These are phyloP conservation scores for Ditylenchus dipsaci DNA, from an alignment of 1,140 invertebrate species.

Conservation along the genomic window DNA sequence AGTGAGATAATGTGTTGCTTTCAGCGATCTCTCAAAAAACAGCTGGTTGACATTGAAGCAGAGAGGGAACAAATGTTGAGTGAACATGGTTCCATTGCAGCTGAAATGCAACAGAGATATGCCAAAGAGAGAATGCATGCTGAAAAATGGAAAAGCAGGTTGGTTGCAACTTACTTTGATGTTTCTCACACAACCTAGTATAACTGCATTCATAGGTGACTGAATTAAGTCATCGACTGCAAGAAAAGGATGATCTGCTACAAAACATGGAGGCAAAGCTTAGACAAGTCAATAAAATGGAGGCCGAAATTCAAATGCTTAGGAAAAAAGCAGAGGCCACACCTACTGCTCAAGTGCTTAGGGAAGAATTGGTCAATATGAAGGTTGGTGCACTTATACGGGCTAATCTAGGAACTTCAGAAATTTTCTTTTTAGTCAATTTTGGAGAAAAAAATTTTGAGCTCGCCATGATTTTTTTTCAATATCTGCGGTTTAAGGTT, in stretches of 20 bases:
- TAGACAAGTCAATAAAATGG: constrained; percentile 36
- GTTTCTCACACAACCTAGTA: not conserved
- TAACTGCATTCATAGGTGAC: constrained; percentile 29
- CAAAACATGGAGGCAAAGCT: constrained; percentile 10
- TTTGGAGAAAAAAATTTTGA: too few relatives aligned
- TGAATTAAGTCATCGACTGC: constrained; percentile 36
- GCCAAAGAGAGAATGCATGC: constrained; percentile 26
- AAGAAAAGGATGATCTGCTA: constrained; percentile 41
- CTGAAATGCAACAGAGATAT: constrained; percentile 43
- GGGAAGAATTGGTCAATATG: constrained; percentile 33
- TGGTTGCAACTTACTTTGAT: not conserved
- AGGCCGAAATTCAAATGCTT: constrained; percentile 29
- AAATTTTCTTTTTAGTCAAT: too few relatives aligned
- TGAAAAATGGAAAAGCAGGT: constrained; percentile 40
- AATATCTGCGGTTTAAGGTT: too few relatives aligned
- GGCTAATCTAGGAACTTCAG: too few relatives aligned
- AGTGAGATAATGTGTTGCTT: too few relatives aligned
- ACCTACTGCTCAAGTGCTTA: constrained; percentile 26
- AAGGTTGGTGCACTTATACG: constrained; percentile 32
- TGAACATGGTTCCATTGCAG: constrained; percentile 37
- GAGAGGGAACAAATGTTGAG: constrained; percentile 32
- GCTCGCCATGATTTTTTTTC: too few relatives aligned
- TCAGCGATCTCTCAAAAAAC: constrained; percentile 20
- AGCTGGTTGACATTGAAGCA: constrained; percentile 28
- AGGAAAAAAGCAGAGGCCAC: constrained; percentile 39